phyloP scores from a whole-genome alignment of 2,888 invertebrate genomes.

The Blastobasis adustella region DNA sequence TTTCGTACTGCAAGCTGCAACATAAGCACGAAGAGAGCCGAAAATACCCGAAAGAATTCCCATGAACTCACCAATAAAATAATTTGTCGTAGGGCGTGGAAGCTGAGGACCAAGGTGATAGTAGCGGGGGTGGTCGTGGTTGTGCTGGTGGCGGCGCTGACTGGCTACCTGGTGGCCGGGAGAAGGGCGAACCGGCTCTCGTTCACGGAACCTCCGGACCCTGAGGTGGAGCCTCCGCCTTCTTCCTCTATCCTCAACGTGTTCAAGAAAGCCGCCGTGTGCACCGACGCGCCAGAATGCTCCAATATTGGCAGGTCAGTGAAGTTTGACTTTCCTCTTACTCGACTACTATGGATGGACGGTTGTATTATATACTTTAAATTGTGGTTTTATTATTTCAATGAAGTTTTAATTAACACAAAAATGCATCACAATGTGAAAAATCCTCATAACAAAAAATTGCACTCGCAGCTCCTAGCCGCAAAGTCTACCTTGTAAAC shows the following conservation, averaged over 20 bases:
- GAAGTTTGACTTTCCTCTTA: not conserved
- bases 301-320: conserved; percentile 85
- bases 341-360: no score
- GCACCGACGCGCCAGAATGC: conserved; percentile 84
- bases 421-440: no score
- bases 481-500: no score
- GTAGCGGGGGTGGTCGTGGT: conserved; percentile 35
- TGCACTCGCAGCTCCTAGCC: no score
- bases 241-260: conserved; percentile 79
- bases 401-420: no score
- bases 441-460: no score
- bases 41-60: no score
- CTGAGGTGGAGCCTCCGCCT: conserved; percentile 75
- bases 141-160: conserved; percentile 46
- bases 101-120: conserved; percentile 41
- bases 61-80: no score
- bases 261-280: conserved; percentile 83
- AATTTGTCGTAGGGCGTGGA: conserved; percentile 46
- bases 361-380: no score
- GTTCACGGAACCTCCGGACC: conserved; percentile 76
- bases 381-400: no score
- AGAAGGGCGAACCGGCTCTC: conserved; percentile 30
- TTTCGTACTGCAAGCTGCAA: no score
- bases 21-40: no score
- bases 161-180: conserved; percentile 39